A percentile compares a stretch with the other conserved stretches of the same genome.
Evolutionary conservation across 2,888 invertebrate species (phyloP).

Genomic region (Xestia c-nigrum): DNA sequence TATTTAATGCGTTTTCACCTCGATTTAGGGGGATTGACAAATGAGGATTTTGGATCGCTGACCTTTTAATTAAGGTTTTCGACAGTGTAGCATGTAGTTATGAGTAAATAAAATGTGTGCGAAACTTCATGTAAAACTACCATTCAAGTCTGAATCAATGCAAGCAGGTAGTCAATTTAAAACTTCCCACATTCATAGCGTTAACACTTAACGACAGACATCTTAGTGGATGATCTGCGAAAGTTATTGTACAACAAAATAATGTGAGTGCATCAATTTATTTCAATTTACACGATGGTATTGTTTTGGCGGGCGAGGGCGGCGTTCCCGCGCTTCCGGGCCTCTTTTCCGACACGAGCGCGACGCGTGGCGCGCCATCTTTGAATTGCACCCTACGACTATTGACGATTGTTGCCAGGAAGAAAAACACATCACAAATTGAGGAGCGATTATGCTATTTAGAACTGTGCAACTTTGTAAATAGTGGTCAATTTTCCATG

Average conservation of each 20-base stretch:
- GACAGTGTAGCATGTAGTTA: neutral
- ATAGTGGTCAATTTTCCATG: slow-evolving; percentile 55
- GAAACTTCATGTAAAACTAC: neutral
- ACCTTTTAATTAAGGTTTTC: neutral
- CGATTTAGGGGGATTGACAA: neutral
- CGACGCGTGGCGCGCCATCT: slow-evolving; percentile 89
- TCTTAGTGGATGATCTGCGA: slow-evolving; percentile 76
- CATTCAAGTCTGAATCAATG: neutral
- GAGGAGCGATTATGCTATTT: slow-evolving; percentile 46
- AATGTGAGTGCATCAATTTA: slow-evolving; percentile 87
- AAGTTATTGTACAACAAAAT: slow-evolving; percentile 78
- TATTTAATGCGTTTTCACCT: slow-evolving; percentile 40
- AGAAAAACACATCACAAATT: slow-evolving; percentile 75
- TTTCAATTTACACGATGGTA: slow-evolving; percentile 89
- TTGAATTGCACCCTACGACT: slow-evolving; percentile 86
- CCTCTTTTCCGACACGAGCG: slow-evolving; percentile 86
- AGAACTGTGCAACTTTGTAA: slow-evolving; percentile 45
- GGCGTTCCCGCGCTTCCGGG: slow-evolving; percentile 85
- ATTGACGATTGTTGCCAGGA: slow-evolving; percentile 79
- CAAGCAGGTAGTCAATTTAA: neutral
- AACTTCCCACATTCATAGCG: slow-evolving; percentile 17
- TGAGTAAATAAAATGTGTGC: rapidly evolving
- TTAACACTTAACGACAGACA: slow-evolving; percentile 66
- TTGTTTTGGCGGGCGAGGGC: slow-evolving; percentile 86
- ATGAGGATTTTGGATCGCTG: neutral